Conservation (phyloP, 1,140 invertebrate species). For the Tetramorium alpestre region DNA sequence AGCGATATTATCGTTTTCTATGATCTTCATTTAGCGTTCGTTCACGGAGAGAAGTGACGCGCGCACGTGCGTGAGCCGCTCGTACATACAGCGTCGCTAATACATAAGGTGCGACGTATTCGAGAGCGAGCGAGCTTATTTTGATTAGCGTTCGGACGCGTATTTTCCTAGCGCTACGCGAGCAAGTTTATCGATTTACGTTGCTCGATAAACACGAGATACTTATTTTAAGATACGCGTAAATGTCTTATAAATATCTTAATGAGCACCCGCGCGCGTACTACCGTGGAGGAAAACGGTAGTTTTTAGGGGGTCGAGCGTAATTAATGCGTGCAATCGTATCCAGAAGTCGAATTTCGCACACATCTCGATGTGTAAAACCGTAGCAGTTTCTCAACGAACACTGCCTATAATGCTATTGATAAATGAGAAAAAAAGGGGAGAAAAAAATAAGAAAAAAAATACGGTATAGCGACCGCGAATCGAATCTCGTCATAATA, state of each 20-base stretch:
- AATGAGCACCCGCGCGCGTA: slow-evolving; percentile 35
- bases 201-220: slow-evolving; percentile 54
- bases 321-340: slow-evolving; percentile 28
- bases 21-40: slow-evolving; percentile 28
- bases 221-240: slow-evolving; percentile 57
- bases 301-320: slow-evolving; percentile 30
- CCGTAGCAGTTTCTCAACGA: slow-evolving; percentile 75
- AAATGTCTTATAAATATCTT: slow-evolving; percentile 59
- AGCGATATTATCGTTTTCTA: slow-evolving; percentile 36
- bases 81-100: background rate
- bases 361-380: slow-evolving; percentile 44
- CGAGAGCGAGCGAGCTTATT: slow-evolving; percentile 30
- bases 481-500: slow-evolving; percentile 63
- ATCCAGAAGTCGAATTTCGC: slow-evolving; percentile 41
- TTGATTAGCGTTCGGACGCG: slow-evolving; percentile 48
- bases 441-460: background rate
- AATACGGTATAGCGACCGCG: slow-evolving; percentile 35
- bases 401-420: slow-evolving; percentile 74
- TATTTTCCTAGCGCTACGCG: slow-evolving; percentile 43
- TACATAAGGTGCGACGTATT: slow-evolving; percentile 3
- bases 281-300: slow-evolving; percentile 20
- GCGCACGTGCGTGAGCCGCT: background rate
- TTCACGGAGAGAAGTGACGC: background rate
- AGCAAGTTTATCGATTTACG: slow-evolving; percentile 50
- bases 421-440: slow-evolving; percentile 41